Evolutionary conservation across 2,888 invertebrate species (phyloP).

Genomic region (Palloptera scutellata): DNA sequence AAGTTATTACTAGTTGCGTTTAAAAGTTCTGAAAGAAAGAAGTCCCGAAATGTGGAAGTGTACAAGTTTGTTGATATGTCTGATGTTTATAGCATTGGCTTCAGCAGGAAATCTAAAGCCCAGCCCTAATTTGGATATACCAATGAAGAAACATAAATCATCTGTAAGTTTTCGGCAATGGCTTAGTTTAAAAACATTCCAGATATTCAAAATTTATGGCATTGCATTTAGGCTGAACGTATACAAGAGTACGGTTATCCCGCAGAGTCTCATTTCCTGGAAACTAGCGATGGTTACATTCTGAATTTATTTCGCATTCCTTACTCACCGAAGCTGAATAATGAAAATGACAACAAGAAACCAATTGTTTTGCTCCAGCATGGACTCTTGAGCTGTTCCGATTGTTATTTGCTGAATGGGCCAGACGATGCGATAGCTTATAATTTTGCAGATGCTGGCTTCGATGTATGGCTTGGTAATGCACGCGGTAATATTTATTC

Average conservation of each 20-base stretch:
- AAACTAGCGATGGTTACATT: slow-evolving; percentile 55
- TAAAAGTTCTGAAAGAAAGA: too few relatives aligned
- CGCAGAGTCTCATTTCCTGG: slow-evolving; percentile 70
- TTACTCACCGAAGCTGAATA: slow-evolving; percentile 58
- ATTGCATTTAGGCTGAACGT: slow-evolving; percentile 43
- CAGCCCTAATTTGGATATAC: too few relatives aligned
- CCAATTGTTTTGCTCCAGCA: slow-evolving; percentile 78
- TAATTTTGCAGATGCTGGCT: slow-evolving; percentile 65
- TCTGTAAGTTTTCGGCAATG: too few relatives aligned
- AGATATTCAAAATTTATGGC: too few relatives aligned
- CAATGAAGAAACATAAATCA: too few relatives aligned
- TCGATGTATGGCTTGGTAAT: slow-evolving; percentile 72
- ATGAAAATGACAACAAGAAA: slow-evolving; percentile 55
- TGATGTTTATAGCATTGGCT: too few relatives aligned
- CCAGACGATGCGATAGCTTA: slow-evolving; percentile 70
- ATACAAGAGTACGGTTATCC: slow-evolving; percentile 67
- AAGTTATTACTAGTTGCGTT: too few relatives aligned
- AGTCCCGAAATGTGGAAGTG: too few relatives aligned
- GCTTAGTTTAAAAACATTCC: too few relatives aligned
- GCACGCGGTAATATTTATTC: slow-evolving; percentile 72
- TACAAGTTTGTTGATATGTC: too few relatives aligned
- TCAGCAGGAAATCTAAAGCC: too few relatives aligned
- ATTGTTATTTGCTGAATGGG: slow-evolving; percentile 76
- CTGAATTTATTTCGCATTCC: slow-evolving; percentile 69
- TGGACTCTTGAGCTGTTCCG: slow-evolving; percentile 74